Evolutionary conservation across 2,797 vertebrate species (phyloP), one percentile per base, ranked within the genome.

Genomic region (Valencia hispanica): DNA sequence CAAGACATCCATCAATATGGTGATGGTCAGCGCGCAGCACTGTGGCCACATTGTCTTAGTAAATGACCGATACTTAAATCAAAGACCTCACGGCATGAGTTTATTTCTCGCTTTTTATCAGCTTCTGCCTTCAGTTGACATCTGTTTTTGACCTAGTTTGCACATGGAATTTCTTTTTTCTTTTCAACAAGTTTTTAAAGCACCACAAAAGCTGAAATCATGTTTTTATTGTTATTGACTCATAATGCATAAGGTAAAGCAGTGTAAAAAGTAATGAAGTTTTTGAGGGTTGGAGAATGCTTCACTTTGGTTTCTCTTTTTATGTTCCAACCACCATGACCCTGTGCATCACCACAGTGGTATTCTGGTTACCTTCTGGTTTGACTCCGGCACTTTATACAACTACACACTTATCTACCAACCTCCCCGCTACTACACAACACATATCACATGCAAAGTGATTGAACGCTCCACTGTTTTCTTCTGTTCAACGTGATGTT

Each of bases 321-420:
- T 91, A 74, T 84, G 89, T 88, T 94, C 77, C 92, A 96, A 96
- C 96, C 95, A 87, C 95, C 91, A 85, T 95, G 94, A 96, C 96
- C 96, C 88, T 92, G 81, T 90, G 87, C 88, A 94, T 91, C 92
- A 96, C 96, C 95, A 95, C 96, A 95, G 94, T 4, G 96, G 96
- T 96, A 96, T 95, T 94, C 84, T 96, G 96, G 95, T 96, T 95
- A 92, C 90, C 71, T 78, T 95, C 89, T 95, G 95, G 95, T 95
- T 96, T 94, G 85, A 90, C 63, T 77, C 79, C 79, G 39, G 71
- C 79, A 68, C 84, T 71, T 45, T 36, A 81, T 81, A 80, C 74
- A 75, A 59, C 73, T 72, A 45, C 80, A 27, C 47, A 72, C 66
- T 47, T 43, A 75, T 81, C 75, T 78, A 68, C 65, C 81, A 79